These are phyloP conservation scores for Uropetala carovei DNA, from an alignment of 2,888 invertebrate genomes.

Conservation along the genomic window DNA sequence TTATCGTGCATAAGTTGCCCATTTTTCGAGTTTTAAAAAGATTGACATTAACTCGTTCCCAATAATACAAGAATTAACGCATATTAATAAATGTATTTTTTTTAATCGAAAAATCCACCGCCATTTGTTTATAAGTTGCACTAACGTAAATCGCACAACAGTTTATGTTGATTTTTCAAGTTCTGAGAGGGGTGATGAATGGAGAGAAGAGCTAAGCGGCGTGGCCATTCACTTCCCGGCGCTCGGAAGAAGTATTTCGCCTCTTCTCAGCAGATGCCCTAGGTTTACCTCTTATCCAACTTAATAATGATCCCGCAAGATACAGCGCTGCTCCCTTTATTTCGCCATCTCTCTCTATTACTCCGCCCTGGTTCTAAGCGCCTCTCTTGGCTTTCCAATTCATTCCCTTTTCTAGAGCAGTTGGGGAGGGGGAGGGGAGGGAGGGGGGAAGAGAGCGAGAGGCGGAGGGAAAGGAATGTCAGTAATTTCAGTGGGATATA, in stretches of 20 bases:
- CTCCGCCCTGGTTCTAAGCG: not conserved
- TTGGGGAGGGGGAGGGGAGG: not conserved
- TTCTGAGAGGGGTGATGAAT: no score
- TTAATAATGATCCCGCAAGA: not conserved
- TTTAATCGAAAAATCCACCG: no score
- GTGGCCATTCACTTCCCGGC: not conserved
- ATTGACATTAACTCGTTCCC: no score
- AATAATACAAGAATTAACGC: no score
- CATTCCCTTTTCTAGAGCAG: not conserved
- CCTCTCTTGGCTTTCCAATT: not conserved
- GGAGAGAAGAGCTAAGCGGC: no score
- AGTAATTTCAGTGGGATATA: not conserved
- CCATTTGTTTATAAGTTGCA: no score
- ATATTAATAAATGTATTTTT: no score
- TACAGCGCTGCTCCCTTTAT: not conserved
- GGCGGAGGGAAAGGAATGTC: no score
- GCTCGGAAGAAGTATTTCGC: not conserved
- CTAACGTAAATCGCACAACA: no score
- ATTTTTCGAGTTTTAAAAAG: no score
- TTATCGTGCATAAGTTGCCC: no score
- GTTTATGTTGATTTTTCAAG: no score
- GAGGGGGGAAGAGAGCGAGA: not conserved
- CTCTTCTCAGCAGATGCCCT: not conserved
- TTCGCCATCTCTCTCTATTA: slow-evolving; percentile 4
- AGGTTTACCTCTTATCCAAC: not conserved